A percentile compares a stretch with the other conserved stretches of the same genome.
These are phyloP conservation scores for Coregonus clupeaformis DNA, from an alignment of 2,113 vertebrate species.

Conservation along the genomic window DNA sequence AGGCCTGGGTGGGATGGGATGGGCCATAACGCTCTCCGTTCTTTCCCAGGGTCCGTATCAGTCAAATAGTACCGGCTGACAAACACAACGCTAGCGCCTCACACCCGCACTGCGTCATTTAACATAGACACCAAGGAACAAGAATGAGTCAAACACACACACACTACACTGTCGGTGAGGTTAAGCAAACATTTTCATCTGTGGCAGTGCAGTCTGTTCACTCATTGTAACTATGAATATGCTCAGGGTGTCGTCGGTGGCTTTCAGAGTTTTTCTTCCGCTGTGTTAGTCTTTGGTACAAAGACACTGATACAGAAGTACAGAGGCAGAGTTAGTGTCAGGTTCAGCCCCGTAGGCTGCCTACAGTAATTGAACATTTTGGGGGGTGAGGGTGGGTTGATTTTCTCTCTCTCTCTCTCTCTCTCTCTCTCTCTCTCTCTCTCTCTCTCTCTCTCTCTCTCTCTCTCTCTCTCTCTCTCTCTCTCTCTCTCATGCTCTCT, in stretches of 20 bases:
- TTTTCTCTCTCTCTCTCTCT: not conserved
- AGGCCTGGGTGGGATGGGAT: not conserved
- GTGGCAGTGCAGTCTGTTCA: not conserved
- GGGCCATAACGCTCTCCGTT: not conserved
- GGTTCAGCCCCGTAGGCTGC: conserved; percentile 10
- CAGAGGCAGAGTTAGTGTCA: conserved; percentile 1
- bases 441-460: too few species aligned
- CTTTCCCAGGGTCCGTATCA: conserved; percentile 20
- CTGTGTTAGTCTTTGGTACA: conserved; percentile 8
- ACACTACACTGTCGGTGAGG: not conserved
- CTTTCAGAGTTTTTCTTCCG: conserved; percentile 6
- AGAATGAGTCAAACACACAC: not conserved
- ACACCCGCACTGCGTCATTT: conserved; percentile 11
- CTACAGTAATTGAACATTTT: conserved; percentile 19
- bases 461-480: too few species aligned
- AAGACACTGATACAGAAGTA: not conserved
- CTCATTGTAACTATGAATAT: not conserved
- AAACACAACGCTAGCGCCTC: not conserved
- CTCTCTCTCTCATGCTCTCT: too few species aligned
- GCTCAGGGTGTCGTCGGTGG: not conserved
- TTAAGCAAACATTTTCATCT: not conserved
- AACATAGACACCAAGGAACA: not conserved
- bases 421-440: too few species aligned
- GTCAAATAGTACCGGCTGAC: conserved; percentile 4
- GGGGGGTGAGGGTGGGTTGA: not conserved